Conservation (phyloP, 2,888 invertebrate genomes). For the Erebia ligea region DNA sequence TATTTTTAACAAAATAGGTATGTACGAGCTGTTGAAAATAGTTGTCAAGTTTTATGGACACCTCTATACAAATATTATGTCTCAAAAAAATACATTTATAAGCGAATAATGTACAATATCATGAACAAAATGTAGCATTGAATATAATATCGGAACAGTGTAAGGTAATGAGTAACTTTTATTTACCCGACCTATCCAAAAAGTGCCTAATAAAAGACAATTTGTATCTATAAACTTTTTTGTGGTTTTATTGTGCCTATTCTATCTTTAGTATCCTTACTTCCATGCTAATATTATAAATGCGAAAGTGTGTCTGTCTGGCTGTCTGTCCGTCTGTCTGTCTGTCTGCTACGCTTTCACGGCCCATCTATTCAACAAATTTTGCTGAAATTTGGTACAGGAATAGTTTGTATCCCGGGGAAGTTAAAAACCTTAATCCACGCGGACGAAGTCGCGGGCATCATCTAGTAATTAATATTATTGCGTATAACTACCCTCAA, state of each 20-base stretch:
- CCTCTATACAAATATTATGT: constrained; percentile 4
- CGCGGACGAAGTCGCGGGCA: no score
- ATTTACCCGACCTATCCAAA: constrained; percentile 27
- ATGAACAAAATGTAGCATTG: constrained; percentile 43
- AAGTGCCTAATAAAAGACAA: not conserved
- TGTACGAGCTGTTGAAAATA: constrained; percentile 52
- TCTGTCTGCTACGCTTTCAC: no score
- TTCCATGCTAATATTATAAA: no score
- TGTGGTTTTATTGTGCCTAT: constrained; percentile 9
- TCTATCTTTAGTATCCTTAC: no score
- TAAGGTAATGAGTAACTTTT: constrained; percentile 30
- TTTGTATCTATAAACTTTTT: not conserved
- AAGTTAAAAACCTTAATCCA: no score
- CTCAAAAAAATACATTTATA: constrained; percentile 31
- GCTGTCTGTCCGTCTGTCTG: no score
- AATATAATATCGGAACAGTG: constrained; percentile 41
- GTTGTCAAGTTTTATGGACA: constrained; percentile 27
- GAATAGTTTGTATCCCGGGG: no score
- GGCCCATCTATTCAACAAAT: no score
- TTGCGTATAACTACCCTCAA: no score
- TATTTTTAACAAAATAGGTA: constrained; percentile 44
- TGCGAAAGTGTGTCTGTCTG: no score
- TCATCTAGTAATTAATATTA: no score
- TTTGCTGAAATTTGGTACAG: no score
- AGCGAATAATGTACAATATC: constrained; percentile 40